Conservation (phyloP, 2,888 invertebrate species). For the Epinotia ramella region DNA sequence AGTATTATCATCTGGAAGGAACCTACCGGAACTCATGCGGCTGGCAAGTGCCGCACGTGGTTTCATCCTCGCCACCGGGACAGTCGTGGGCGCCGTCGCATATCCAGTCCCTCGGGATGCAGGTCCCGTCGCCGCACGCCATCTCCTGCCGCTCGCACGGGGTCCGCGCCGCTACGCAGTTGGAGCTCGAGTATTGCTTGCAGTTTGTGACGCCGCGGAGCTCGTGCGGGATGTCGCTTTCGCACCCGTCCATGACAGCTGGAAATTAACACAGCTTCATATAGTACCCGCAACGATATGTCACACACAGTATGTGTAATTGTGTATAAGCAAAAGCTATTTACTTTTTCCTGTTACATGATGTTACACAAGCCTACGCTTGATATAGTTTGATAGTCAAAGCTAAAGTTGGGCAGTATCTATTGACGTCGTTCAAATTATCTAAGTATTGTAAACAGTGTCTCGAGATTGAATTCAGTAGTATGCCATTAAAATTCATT, state of each 20-base stretch:
- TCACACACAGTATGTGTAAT: too few relatives aligned
- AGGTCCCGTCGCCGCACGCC: conserved; percentile 84
- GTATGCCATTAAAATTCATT: too few relatives aligned
- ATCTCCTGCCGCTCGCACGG: conserved; percentile 85
- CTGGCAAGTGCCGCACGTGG: conserved; percentile 75
- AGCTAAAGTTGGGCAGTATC: neutral
- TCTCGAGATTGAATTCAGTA: too few relatives aligned
- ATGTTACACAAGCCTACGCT: neutral
- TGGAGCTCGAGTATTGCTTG: conserved; percentile 84
- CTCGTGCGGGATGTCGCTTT: conserved; percentile 84
- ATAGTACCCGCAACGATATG: neutral
- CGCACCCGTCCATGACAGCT: conserved; percentile 87
- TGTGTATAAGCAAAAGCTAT: neutral
- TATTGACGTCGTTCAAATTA: too few relatives aligned
- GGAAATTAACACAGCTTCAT: conserved; percentile 50
- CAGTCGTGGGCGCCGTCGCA: conserved; percentile 88
- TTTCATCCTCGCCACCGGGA: conserved; percentile 86
- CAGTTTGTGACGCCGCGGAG: conserved; percentile 86
- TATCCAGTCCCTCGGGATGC: conserved; percentile 86
- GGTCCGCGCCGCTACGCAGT: conserved; percentile 81
- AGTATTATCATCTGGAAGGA: neutral
- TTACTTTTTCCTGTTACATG: neutral
- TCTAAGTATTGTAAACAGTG: too few relatives aligned
- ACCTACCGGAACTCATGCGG: conserved; percentile 71
- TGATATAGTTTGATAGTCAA: neutral